phyloP scores from a whole-genome alignment of 2,113 vertebrate species.

The Verasper variegatus region DNA sequence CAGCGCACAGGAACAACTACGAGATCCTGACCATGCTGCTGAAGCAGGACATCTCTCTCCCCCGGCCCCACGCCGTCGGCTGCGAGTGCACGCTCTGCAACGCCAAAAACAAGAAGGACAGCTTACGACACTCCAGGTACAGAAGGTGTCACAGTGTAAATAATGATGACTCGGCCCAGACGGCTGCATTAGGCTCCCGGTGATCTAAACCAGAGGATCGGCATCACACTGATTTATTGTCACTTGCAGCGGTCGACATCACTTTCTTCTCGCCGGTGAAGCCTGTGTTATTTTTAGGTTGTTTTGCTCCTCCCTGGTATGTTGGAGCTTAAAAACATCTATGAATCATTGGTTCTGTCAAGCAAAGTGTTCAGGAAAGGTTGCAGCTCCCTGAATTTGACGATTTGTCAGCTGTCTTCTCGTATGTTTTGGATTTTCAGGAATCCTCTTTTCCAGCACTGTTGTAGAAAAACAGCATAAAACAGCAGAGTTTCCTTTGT shows the following conservation, averaged over 20 bases:
- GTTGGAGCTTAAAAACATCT: background rate
- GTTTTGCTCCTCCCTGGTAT: slow-evolving; percentile 27
- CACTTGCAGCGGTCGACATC: background rate
- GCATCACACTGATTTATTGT: background rate
- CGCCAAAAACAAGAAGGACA: slow-evolving; percentile 99
- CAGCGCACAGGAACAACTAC: slow-evolving; percentile 98
- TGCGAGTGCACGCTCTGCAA: slow-evolving; percentile 98
- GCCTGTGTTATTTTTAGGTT: background rate
- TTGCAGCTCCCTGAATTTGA: slow-evolving; percentile 9
- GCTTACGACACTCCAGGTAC: slow-evolving; percentile 95
- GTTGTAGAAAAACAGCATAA: no score
- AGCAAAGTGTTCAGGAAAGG: slow-evolving; percentile 8
- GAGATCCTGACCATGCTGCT: slow-evolving; percentile 99
- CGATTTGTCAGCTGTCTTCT: slow-evolving; percentile 6
- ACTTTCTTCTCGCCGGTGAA: no score
- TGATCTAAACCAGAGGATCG: background rate
- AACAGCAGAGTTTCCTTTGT: slow-evolving; percentile 5
- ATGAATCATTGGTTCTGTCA: slow-evolving; percentile 37
- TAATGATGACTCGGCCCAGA: background rate
- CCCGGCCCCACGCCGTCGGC: slow-evolving; percentile 96
- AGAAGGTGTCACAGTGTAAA: background rate
- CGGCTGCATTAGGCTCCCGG: background rate
- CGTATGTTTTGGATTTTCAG: background rate
- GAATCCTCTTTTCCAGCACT: background rate
- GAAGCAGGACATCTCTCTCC: slow-evolving; percentile 97